Conservation (phyloP, 2,888 invertebrate genomes). For the Euspilapteryx auroguttella region DNA sequence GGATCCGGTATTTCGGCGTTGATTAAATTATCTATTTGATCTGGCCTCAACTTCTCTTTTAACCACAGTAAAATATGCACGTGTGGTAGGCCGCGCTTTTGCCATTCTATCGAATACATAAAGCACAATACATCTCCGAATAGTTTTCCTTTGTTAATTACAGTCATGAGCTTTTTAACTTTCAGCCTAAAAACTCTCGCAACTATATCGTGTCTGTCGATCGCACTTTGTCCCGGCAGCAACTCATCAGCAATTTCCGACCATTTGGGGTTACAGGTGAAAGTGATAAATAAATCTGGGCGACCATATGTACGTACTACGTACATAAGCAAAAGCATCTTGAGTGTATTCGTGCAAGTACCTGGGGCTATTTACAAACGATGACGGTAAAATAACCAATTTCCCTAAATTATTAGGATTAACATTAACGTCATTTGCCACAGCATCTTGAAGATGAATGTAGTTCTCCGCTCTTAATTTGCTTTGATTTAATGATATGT, state of each 20-base stretch:
- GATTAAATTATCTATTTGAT: slow-evolving; percentile 19
- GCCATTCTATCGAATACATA: too few species aligned
- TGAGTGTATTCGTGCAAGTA: slow-evolving; percentile 10
- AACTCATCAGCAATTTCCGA: slow-evolving; percentile 11
- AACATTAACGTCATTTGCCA: slow-evolving; percentile 11
- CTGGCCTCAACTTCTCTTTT: slow-evolving; percentile 13
- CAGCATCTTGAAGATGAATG: slow-evolving; percentile 17
- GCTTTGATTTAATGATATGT: slow-evolving; percentile 15
- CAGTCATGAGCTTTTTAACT: slow-evolving; percentile 10
- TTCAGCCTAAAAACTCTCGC: slow-evolving; percentile 11
- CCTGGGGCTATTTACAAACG: slow-evolving; percentile 14
- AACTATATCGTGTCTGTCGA: slow-evolving; percentile 15
- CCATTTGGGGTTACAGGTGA: slow-evolving; percentile 14
- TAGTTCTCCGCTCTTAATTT: slow-evolving; percentile 13
- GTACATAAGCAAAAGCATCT: slow-evolving; percentile 14
- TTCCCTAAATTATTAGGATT: slow-evolving; percentile 11
- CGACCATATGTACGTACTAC: slow-evolving; percentile 12
- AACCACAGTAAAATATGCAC: slow-evolving; percentile 14
- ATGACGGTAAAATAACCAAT: slow-evolving; percentile 14
- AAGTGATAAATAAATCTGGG: slow-evolving; percentile 11
- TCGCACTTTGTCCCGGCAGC: slow-evolving; percentile 9
- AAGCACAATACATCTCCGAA: slow-evolving; percentile 9
- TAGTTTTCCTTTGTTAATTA: slow-evolving; percentile 9
- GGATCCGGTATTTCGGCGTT: slow-evolving; percentile 17
- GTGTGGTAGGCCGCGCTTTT: too few species aligned